Evolutionary conservation across 2,113 vertebrate species (phyloP).

Genomic region (Turdus rufiventris): DNA sequence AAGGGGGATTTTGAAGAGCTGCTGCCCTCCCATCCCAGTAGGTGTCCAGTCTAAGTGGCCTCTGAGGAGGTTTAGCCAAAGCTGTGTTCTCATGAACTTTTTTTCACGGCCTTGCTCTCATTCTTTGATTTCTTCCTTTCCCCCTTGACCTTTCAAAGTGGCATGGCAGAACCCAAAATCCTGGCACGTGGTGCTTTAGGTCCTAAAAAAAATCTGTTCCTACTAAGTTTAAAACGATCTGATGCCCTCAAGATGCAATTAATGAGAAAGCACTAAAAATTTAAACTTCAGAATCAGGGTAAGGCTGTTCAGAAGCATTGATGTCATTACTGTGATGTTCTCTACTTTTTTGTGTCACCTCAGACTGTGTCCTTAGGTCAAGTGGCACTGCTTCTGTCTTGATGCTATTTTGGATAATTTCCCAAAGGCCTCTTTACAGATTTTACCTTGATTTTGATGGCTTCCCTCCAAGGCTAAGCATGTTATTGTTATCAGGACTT

Average conservation of each 20-base stretch:
- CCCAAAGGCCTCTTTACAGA: background rate
- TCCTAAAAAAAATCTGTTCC: background rate
- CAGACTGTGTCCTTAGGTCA: background rate
- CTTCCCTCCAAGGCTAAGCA: background rate
- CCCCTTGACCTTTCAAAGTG: background rate
- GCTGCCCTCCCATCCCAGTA: background rate
- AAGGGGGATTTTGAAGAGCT: background rate
- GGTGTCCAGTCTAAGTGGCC: background rate
- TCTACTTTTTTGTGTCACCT: background rate
- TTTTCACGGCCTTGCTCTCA: background rate
- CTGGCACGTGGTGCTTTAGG: background rate
- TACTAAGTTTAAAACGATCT: background rate
- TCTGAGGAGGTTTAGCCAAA: background rate
- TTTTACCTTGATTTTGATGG: background rate
- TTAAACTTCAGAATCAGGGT: background rate
- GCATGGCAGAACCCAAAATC: background rate
- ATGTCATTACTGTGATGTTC: background rate
- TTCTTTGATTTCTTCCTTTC: background rate
- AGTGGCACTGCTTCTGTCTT: background rate
- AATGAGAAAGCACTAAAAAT: background rate
- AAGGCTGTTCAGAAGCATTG: background rate
- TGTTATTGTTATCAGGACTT: background rate
- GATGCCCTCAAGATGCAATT: background rate
- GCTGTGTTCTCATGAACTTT: background rate
- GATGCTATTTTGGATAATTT: background rate